Evolutionary conservation across 2,113 vertebrate genomes (phyloP).

Genomic region (Callopanchax toddi): DNA sequence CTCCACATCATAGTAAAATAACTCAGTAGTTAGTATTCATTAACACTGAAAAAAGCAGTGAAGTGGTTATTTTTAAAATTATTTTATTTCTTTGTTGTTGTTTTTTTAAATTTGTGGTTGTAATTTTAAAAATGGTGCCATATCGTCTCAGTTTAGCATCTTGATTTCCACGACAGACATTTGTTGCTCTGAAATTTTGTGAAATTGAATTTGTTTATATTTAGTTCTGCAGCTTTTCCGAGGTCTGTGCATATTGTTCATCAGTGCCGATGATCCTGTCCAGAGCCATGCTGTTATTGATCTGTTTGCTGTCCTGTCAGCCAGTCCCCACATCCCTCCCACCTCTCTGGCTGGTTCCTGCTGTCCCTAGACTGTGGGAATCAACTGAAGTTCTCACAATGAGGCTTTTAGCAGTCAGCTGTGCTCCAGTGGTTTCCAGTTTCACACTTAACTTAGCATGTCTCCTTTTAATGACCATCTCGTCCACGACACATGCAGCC

Average conservation of each 20-base stretch:
- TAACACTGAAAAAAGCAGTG: too few species aligned
- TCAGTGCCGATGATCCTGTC: not conserved
- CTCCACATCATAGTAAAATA: too few species aligned
- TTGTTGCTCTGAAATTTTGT: too few species aligned
- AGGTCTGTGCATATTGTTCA: not conserved
- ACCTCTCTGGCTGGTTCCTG: conserved; percentile 42
- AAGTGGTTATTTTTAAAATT: too few species aligned
- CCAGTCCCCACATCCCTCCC: conserved; percentile 47
- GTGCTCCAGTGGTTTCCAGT: conserved; percentile 76
- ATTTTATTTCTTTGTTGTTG: too few species aligned
- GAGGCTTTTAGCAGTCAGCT: conserved; percentile 76
- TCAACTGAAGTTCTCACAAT: conserved; percentile 63
- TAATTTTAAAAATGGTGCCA: too few species aligned
- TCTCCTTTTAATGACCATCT: conserved; percentile 68
- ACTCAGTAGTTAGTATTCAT: too few species aligned
- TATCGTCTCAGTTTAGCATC: too few species aligned
- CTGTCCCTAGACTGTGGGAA: conserved; percentile 61
- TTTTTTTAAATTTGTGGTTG: too few species aligned
- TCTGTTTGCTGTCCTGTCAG: conserved; percentile 33
- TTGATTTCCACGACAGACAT: too few species aligned
- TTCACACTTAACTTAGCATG: conserved; percentile 79
- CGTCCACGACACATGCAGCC: conserved; percentile 46
- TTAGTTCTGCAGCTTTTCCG: not conserved
- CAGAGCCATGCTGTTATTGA: conserved; percentile 43
- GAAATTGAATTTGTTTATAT: not conserved